These are phyloP conservation scores for Tenthredo amoena DNA, from an alignment of 2,888 invertebrate genomes.

Conservation along the genomic window DNA sequence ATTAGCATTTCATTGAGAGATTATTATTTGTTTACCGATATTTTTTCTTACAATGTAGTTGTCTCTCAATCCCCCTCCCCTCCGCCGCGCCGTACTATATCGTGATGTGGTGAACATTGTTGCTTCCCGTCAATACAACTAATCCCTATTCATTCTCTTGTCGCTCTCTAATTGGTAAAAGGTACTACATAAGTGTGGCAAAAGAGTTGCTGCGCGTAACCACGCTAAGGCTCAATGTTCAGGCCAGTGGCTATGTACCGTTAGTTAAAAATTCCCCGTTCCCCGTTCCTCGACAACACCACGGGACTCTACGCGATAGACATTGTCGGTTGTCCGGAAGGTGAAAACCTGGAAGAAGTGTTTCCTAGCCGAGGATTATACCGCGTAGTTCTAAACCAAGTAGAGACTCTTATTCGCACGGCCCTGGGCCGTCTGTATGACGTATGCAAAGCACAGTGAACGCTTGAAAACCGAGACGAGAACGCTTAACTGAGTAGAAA, in stretches of 20 bases:
- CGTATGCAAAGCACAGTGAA: constrained; percentile 52
- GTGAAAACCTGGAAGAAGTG: constrained; percentile 16
- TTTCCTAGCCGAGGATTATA: neutral
- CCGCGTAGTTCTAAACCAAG: neutral
- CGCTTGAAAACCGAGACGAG: constrained; percentile 44
- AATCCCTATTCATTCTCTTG: neutral
- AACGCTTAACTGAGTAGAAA: constrained; percentile 62
- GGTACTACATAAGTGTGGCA: constrained; percentile 31
- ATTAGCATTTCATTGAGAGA: constrained; percentile 56
- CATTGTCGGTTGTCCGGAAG: neutral
- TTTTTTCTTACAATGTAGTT: constrained; percentile 34
- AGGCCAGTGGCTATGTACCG: constrained; percentile 69
- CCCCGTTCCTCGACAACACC: constrained; percentile 62
- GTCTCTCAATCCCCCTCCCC: neutral
- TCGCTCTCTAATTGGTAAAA: constrained; percentile 26
- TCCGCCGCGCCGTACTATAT: neutral
- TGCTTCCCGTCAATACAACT: neutral
- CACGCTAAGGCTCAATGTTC: constrained; percentile 18
- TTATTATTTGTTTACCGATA: constrained; percentile 44
- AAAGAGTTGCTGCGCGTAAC: constrained; percentile 40
- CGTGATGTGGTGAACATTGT: constrained; percentile 12
- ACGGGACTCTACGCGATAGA: constrained; percentile 12
- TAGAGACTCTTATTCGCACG: constrained; percentile 35
- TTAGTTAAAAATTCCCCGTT: constrained; percentile 69
- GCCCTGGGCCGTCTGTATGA: constrained; percentile 42